Conservation (phyloP, 2,113 vertebrate species). For the Peromyscus polionotus region DNA sequence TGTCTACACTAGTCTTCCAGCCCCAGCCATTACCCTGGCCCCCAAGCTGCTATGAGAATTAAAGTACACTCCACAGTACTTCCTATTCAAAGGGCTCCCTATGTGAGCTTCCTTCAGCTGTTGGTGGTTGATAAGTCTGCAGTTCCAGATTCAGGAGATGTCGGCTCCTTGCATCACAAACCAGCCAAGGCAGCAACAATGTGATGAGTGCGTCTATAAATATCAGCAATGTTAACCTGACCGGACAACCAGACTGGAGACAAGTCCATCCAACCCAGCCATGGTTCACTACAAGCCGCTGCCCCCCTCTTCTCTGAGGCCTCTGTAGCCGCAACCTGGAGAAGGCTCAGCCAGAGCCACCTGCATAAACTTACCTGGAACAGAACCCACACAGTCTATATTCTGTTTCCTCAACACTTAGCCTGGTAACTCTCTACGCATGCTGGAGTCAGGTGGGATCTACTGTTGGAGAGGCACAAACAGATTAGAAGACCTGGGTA, state of each 20-base stretch:
- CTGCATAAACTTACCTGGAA: not conserved
- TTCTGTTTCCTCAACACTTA: not conserved
- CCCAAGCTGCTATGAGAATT: not conserved
- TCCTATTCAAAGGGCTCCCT: not conserved
- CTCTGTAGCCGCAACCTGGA: not conserved
- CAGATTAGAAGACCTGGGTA: not conserved
- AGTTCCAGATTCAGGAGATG: not conserved
- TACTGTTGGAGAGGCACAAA: not conserved
- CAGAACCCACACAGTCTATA: not conserved
- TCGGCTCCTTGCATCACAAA: not conserved
- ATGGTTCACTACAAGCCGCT: not conserved
- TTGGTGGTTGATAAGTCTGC: not conserved
- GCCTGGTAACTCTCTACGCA: not conserved
- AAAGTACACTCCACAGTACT: not conserved
- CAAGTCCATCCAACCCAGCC: not conserved
- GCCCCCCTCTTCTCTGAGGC: not conserved
- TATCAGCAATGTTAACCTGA: not conserved
- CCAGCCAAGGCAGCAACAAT: not conserved
- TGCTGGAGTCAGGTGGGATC: not conserved
- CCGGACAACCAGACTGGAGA: not conserved
- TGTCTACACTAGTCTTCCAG: not conserved
- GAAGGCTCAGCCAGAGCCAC: not conserved
- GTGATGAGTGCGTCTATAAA: not conserved
- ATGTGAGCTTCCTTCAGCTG: not conserved
- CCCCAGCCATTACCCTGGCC: not conserved